Base-by-base conservation (phyloP, 2,797 vertebrate species). In the Sebastes steindachneri region DNA sequence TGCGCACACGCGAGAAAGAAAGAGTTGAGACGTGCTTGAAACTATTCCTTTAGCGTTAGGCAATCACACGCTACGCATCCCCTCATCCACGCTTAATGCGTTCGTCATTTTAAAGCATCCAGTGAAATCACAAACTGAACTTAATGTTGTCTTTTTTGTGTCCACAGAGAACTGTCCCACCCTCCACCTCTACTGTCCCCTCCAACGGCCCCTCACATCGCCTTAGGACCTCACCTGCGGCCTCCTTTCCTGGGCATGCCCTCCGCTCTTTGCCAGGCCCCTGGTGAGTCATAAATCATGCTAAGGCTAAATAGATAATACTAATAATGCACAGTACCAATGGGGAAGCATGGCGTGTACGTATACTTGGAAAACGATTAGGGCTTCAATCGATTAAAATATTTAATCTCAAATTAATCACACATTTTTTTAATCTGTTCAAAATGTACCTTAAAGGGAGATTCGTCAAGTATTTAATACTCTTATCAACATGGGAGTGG, bases 211-310 rank as follows among this genome's bases (percentile, higher is more conserved):
- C 97, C 98, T 79, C 98, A 99, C 89, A 97, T 99, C 51, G 95
- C 98, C 66, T 95, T 99, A 93, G 98, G 98, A 59, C 96, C 97
- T 79, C 98, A 99, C 85, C 90, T 99, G 91, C 96, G 98, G 91
- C 97, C 98, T 28, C 98, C 98, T 2, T 98, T 99, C 88, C 92
- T 99, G 55, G 97, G 97, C 93, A 95, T 99, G 95, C 97, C 98
- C 74, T 97, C 98, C 0, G 96, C 97, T 33, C 95, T 99, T 74
- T 99, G 98, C 95, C 98, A 98, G 94, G 95, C 96, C 2, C 98
- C 98, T 91, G 98, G 98, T 99, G 94, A 97, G 97, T 75, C 68
- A 45, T 28, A 29, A 25, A 9, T 69, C 15, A 64, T 51, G 19
- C 57, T 31, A 23, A 25, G 26, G 45, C 12, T 74, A 57, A 68